Conservation (phyloP, 1,140 invertebrate genomes). For the Ceratosolen solmsi region DNA sequence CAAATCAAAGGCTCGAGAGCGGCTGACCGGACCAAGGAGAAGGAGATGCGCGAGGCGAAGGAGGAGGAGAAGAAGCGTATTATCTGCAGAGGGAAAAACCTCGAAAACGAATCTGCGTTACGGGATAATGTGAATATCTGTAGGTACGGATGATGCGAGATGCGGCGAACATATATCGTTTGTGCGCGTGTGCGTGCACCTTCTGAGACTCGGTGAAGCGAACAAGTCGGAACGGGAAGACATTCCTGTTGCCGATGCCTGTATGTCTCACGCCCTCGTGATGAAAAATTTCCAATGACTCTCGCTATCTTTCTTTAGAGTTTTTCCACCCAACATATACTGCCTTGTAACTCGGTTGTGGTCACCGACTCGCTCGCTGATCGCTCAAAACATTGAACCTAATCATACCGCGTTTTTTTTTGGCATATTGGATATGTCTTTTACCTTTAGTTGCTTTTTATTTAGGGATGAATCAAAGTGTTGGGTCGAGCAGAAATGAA, state of each 20-base stretch:
- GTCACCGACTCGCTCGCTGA: not conserved
- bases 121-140: slow-evolving; percentile 49
- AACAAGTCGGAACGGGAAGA: too few species aligned
- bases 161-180: not conserved
- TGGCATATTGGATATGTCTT: not conserved
- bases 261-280: slow-evolving; percentile 47
- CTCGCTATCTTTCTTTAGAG: not conserved
- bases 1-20: slow-evolving; percentile 33
- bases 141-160: slow-evolving; percentile 33
- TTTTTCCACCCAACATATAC: not conserved
- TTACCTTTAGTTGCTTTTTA: not conserved
- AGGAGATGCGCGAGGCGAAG: not conserved
- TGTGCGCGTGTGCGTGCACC: not conserved
- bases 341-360: not conserved
- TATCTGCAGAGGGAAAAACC: slow-evolving; percentile 26
- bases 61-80: slow-evolving; percentile 38
- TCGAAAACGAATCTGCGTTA: slow-evolving; percentile 50
- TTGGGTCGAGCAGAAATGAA: not conserved
- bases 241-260: slow-evolving; percentile 47
- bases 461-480: not conserved
- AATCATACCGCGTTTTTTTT: slow-evolving; percentile 20
- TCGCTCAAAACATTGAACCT: slow-evolving; percentile 22
- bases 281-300: slow-evolving; percentile 39
- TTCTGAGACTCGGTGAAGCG: not conserved
- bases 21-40: not conserved